Evolutionary conservation across 2,113 vertebrate species (phyloP).

Genomic region (Cochlearius cochlearius): DNA sequence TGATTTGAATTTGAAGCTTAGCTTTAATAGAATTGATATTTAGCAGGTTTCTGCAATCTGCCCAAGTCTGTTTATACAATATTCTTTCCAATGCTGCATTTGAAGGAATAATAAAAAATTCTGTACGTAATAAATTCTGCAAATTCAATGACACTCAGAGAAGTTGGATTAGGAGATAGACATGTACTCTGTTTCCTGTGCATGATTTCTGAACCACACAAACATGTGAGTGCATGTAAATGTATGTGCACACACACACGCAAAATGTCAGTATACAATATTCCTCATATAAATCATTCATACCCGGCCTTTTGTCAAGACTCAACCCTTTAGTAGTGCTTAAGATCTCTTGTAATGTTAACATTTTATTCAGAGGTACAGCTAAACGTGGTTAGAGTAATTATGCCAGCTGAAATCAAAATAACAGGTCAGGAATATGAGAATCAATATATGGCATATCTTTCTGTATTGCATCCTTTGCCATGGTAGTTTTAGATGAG

Average conservation of each 20-base stretch:
- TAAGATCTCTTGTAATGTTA: not conserved
- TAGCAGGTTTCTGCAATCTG: not conserved
- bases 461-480: not conserved
- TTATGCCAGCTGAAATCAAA: not conserved
- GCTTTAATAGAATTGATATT: not conserved
- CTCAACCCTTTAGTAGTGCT: not conserved
- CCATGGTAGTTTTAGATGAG: not conserved
- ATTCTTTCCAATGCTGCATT: not conserved
- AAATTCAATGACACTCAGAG: not conserved
- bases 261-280: not conserved
- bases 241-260: accelerated
- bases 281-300: not conserved
- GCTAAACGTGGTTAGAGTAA: not conserved
- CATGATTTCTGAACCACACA: not conserved
- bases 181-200: not conserved
- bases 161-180: not conserved
- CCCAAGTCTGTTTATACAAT: not conserved
- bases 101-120: not conserved
- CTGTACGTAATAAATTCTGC: not conserved
- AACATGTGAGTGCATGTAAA: not conserved
- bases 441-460: not conserved
- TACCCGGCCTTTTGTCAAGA: not conserved
- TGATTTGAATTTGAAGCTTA: not conserved
- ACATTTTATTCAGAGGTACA: not conserved
- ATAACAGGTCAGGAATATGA: not conserved